Evolutionary conservation across 2,797 vertebrate genomes (phyloP).

Genomic region (Cirrhinus molitorella): DNA sequence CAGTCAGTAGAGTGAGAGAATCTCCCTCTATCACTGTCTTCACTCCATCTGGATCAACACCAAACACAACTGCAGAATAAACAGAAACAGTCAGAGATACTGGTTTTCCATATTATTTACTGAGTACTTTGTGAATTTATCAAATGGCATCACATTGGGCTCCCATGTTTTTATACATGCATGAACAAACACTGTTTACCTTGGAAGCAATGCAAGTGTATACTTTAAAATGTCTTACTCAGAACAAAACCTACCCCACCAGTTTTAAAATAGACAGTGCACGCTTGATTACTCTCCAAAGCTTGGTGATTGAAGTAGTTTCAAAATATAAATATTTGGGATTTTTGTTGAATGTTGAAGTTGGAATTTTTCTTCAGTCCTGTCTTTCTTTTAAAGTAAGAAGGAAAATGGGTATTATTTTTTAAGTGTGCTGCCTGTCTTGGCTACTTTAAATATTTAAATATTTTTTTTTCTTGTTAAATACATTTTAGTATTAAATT

Average conservation of each 20-base stretch:
- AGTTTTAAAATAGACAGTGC: not conserved
- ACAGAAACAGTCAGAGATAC: not conserved
- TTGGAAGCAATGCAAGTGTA: not conserved
- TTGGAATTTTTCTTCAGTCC: not conserved
- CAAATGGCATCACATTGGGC: not conserved
- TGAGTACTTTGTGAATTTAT: not conserved
- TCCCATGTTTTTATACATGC: too few species aligned
- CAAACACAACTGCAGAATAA: conserved; percentile 1
- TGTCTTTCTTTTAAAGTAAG: not conserved
- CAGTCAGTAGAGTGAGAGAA: not conserved
- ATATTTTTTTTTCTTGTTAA: too few species aligned
- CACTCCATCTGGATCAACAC: not conserved
- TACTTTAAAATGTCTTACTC: not conserved
- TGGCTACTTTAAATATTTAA: too few species aligned
- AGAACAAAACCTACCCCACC: not conserved
- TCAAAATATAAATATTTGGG: not conserved
- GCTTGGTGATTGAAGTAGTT: not conserved
- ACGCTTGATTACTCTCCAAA: not conserved
- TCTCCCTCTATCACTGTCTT: not conserved
- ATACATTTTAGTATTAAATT: too few species aligned
- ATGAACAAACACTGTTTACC: not conserved
- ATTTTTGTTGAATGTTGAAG: not conserved
- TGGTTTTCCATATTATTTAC: too few species aligned
- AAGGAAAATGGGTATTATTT: too few species aligned
- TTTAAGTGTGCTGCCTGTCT: too few species aligned